Evolutionary conservation across 1,140 invertebrate genomes (phyloP).

Genomic region (Philopotamus ludificatus): DNA sequence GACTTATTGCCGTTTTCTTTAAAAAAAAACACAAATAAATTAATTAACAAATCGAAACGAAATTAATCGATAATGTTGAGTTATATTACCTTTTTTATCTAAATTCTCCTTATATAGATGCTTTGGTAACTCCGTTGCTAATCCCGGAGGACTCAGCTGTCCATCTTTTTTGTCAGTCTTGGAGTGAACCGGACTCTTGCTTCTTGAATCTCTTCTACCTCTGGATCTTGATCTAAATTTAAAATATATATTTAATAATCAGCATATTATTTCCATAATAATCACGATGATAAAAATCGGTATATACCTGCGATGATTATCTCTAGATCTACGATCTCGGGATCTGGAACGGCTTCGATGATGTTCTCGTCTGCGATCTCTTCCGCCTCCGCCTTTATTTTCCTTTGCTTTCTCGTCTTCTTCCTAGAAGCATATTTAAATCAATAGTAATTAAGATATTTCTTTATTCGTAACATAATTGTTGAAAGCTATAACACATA

Average conservation of each 20-base stretch:
- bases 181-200: conserved; percentile 28
- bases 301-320: conserved; percentile 34
- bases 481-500: conserved; percentile 27
- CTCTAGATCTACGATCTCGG: conserved; percentile 35
- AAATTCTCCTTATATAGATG: conserved; percentile 37
- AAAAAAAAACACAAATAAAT: conserved; percentile 4
- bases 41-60: neutral
- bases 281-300: neutral
- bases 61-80: neutral
- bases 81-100: conserved; percentile 34
- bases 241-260: neutral
- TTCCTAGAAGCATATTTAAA: conserved; percentile 45
- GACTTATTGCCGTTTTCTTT: conserved; percentile 40
- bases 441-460: neutral
- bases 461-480: neutral
- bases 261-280: neutral
- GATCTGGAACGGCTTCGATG: conserved; percentile 36
- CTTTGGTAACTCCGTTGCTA: conserved; percentile 37
- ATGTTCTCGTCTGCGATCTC: conserved; percentile 42
- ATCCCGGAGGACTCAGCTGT: conserved; percentile 33
- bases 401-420: conserved; percentile 51
- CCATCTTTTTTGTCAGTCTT: conserved; percentile 32
- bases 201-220: conserved; percentile 30
- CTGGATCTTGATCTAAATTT: conserved; percentile 33
- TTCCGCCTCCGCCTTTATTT: conserved; percentile 45